Conservation (phyloP, 2,113 vertebrate genomes). For the Podarcis cretensis region DNA sequence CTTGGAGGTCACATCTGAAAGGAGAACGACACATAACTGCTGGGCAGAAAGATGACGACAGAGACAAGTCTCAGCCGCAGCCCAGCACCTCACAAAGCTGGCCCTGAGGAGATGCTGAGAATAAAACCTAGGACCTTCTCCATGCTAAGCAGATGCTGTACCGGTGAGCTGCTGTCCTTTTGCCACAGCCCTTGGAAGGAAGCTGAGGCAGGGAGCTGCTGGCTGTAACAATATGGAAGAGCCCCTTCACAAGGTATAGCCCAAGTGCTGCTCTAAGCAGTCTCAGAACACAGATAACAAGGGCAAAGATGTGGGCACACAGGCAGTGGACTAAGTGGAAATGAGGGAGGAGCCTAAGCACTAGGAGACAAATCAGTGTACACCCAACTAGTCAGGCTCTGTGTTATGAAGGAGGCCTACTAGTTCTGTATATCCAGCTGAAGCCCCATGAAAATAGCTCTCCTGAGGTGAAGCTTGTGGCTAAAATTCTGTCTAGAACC, state of each 20-base stretch:
- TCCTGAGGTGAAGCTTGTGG: not conserved
- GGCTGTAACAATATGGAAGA: too few species aligned
- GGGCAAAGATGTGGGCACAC: not conserved
- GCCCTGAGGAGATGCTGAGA: too few species aligned
- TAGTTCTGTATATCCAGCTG: not conserved
- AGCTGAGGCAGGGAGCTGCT: not conserved
- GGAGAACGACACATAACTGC: not conserved
- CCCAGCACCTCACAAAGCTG: not conserved
- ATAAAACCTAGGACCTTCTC: too few species aligned
- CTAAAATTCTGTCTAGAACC: not conserved
- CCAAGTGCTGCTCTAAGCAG: too few species aligned
- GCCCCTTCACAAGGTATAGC: too few species aligned
- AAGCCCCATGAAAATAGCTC: not conserved
- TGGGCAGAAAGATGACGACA: not conserved
- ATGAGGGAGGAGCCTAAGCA: not conserved
- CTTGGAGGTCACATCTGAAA: slow-evolving; percentile 89
- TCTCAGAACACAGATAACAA: not conserved
- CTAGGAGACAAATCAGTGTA: not conserved
- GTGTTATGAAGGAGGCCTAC: not conserved
- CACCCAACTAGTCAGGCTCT: not conserved
- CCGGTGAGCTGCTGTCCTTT: too few species aligned
- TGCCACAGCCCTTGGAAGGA: not conserved
- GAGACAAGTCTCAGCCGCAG: not conserved
- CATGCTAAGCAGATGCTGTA: too few species aligned
- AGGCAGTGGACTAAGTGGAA: not conserved